Percentiles rank a stretch among this genome's conserved stretches.
phyloP scores from a whole-genome alignment of 35 echinoderm and acorn worm species.

The Apostichopus parvimensis region DNA sequence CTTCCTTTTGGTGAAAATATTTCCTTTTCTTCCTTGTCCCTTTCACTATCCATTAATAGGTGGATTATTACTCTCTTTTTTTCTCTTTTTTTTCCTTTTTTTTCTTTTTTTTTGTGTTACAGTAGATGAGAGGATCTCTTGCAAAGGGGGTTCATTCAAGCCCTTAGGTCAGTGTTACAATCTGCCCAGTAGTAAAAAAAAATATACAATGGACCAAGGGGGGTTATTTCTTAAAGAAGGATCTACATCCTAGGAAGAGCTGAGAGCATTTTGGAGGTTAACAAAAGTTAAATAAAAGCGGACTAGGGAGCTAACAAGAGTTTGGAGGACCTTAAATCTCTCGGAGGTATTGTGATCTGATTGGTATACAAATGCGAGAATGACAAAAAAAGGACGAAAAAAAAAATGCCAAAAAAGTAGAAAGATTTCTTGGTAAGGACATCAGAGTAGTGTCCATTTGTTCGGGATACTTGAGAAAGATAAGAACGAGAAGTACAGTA shows the following conservation, averaged over 20 bases:
- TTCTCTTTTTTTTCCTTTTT: background rate
- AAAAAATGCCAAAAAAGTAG: too few relatives aligned
- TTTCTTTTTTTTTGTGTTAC: background rate
- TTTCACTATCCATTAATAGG: background rate
- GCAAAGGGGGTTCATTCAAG: background rate
- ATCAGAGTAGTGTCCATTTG: background rate
- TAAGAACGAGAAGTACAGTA: background rate
- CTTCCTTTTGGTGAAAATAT: background rate
- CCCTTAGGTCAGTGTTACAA: background rate
- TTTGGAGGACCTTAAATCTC: background rate
- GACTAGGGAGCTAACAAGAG: background rate
- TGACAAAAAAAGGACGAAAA: background rate
- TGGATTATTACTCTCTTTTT: background rate
- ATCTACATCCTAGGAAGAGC: background rate
- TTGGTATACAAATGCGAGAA: background rate
- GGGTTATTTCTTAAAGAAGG: background rate
- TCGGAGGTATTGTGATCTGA: background rate
- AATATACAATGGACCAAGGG: background rate
- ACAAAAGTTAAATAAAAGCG: background rate
- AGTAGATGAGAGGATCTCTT: too few relatives aligned
- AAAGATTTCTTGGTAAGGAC: background rate
- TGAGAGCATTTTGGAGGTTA: background rate
- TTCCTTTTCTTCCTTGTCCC: background rate
- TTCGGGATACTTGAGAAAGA: background rate
- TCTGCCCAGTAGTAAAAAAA: background rate